Conservation (phyloP, 2,888 invertebrate species). For the Frankliniella fusca region DNA sequence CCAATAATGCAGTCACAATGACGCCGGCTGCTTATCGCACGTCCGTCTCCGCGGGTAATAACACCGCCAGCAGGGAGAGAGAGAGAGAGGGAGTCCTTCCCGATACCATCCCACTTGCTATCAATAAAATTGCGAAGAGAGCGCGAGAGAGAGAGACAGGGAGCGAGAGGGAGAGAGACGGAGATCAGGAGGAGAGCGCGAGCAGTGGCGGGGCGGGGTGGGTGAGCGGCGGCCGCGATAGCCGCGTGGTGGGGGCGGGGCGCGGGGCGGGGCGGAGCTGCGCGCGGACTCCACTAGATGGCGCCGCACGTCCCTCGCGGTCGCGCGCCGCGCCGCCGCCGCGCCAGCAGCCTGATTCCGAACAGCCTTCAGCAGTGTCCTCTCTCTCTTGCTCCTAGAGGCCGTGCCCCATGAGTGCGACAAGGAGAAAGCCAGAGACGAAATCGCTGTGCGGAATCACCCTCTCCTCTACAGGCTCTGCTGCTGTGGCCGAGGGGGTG, state of each 20-base stretch:
- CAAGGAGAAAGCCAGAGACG: too few relatives aligned
- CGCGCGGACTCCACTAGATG: background rate
- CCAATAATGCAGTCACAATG: too few relatives aligned
- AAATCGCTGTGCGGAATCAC: too few relatives aligned
- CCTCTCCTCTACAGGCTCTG: too few relatives aligned
- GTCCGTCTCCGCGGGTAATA: too few relatives aligned
- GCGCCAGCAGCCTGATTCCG: background rate
- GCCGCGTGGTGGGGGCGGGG: background rate
- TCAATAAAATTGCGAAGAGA: constrained; percentile 4
- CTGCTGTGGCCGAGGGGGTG: too few relatives aligned
- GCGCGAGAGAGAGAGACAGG: background rate
- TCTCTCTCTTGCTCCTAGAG: too few relatives aligned
- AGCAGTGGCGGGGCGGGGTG: background rate
- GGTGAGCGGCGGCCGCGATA: background rate
- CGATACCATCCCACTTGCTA: background rate
- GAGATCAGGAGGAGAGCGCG: background rate
- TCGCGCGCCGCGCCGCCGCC: background rate
- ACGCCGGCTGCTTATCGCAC: too few relatives aligned
- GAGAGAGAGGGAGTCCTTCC: background rate
- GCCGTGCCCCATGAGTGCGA: too few relatives aligned
- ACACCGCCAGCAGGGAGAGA: background rate
- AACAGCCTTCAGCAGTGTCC: too few relatives aligned
- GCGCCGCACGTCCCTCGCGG: background rate
- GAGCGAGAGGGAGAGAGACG: background rate
- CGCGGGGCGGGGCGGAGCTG: background rate